A percentile compares a stretch with the other conserved stretches of the same genome.
phyloP scores from a whole-genome alignment of 2,888 invertebrate genomes.

The Stegana nigrithorax region DNA sequence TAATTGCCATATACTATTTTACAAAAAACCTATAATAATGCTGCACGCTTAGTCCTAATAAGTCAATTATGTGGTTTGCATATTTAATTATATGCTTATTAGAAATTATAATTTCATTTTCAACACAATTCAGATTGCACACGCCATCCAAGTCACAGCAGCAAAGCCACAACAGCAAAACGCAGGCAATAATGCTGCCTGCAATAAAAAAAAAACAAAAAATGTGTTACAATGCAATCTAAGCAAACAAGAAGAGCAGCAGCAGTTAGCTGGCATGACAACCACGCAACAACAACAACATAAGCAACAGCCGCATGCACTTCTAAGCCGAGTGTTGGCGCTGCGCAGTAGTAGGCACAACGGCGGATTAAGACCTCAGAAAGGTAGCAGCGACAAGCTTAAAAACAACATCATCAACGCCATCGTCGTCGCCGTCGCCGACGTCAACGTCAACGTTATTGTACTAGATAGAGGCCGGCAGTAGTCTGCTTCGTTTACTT shows the following conservation, averaged over 20 bases:
- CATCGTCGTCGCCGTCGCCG: not conserved
- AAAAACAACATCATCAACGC: not conserved
- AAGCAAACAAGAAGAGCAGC: too few relatives aligned
- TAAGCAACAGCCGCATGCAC: not conserved
- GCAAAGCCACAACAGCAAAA: not conserved
- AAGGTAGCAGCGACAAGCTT: not conserved
- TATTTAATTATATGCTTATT: constrained; percentile 30
- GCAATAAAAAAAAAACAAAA: too few relatives aligned
- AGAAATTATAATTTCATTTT: constrained; percentile 45
- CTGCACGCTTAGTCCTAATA: not conserved
- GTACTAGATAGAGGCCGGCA: too few relatives aligned
- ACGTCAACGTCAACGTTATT: not conserved
- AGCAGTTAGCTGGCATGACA: not conserved
- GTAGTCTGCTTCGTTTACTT: too few relatives aligned
- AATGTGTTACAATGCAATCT: too few relatives aligned
- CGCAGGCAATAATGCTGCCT: not conserved
- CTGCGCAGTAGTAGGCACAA: too few relatives aligned
- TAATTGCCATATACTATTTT: too few relatives aligned
- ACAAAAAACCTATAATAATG: not conserved
- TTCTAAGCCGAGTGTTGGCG: too few relatives aligned
- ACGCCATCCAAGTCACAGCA: not conserved
- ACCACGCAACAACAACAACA: constrained; percentile 2
- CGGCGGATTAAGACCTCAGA: constrained; percentile 17
- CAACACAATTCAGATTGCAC: constrained; percentile 1
- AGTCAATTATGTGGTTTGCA: constrained; percentile 12